Base-by-base conservation (phyloP, 2,888 invertebrate species). In the Lasius platythorax region DNA sequence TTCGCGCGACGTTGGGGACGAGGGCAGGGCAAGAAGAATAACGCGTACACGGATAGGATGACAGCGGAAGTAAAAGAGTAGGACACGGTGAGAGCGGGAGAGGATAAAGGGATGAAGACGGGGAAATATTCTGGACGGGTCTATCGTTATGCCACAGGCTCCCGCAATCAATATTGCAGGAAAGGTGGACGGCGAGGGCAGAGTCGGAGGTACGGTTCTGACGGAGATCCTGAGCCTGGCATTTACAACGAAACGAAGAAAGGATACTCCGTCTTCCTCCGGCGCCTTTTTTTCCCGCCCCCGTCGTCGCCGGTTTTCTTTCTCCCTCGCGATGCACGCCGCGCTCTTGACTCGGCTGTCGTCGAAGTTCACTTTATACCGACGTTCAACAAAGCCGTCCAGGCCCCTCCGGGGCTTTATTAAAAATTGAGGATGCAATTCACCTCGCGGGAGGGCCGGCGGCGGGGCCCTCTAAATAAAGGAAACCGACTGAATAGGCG, bases 391-490 rank as follows among this genome's bases (percentile, higher is more conserved):
- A 93, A 93, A 94, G 92, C 91, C 91, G n/a, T 89, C 89, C 85
- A 83, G 67, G 84, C 87, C 89, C 90, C 90, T 91, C 85, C 87
- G 87, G 89, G 91, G 92, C 92, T 93, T 94, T 94, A 94, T 94
- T 94, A 94, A 94, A 94, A 94, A 94, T 94, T 94, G 94, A 94
- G 93, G 93, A 94, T 93, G 94, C 94, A 94, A 94, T 94, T 94
- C 94, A 92, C 93, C 93, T 92, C 92, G 89, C 89, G 93, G 90
- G 70, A 81, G 79, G 66, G 63, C 84, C 81, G 86, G n/a, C 76
- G 86, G n/a, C 88, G 83, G 66, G 70, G 58, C 88, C 89, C 86
- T 90, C 94, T 94, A 93, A 94, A 94, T 94, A 94, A 93, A 93
- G 92, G 88, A 94, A 91, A 90, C 86, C 87, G 90, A 84, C 46